Base-by-base conservation (phyloP, 2,113 vertebrate species). In the Spermophilus dauricus region DNA sequence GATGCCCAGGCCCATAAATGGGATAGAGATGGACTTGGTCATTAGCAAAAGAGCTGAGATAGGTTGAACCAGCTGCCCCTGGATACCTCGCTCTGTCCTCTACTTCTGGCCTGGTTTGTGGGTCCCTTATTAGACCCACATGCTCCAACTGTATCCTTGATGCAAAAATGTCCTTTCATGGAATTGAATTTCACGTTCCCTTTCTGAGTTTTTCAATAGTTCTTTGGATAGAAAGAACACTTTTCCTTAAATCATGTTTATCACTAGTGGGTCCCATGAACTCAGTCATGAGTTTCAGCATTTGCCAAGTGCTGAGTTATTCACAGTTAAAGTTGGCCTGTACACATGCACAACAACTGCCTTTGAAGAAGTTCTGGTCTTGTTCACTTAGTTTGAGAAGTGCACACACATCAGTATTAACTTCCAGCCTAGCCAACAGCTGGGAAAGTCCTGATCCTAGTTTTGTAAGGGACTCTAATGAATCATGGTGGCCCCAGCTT, bases 311-410 rank as follows among this genome's bases (percentile, higher is more conserved):
- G 82, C 30, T 70, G 96, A 80, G 67, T 70, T 56, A 89, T 63
- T 96, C 81, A 48, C 53, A n/a, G 85, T 39, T 85, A 81, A 87
- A 90, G n/a, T 13, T 80, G 95, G 83, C 92, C 53, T 14, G 30
- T 45, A 8, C 22, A 42, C 42, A 37, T 9, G 77, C 22, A 18
- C 37, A 82, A 39, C 83, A 26, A 34, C n/a, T 84, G 63, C 76
- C 39, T 89, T 86, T 91, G 85, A 88, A 67, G 80, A 85, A 24
- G 6, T 30, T 34, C 70, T 77, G 39, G 30, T 53, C 39, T 45
- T 73, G 7, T 48, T 58, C 11, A 2, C 32, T 86, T 61, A 10
- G n/a, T 83, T 34, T 73, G 30, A 77, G 51, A 92, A 76, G 20
- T 20, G 61, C 45, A 34, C 69, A 70, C 78, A 32, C 78, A 32